Conservation (phyloP, 2,797 vertebrate genomes). For the Zonotrichia albicollis region DNA sequence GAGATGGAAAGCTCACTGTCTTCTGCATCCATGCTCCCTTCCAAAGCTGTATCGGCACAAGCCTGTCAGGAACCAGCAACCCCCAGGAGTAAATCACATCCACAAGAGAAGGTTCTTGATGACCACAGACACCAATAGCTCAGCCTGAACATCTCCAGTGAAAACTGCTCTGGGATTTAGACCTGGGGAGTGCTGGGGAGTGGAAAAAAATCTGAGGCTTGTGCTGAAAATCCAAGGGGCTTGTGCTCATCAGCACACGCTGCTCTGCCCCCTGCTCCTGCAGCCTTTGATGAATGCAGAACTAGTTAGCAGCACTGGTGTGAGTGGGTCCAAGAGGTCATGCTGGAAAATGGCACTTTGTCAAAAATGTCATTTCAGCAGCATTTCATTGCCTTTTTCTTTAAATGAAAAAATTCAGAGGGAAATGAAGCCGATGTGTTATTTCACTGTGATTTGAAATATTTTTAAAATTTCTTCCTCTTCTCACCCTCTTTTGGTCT, state of each 20-base stretch:
- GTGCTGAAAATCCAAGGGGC: not conserved
- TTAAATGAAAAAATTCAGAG: slow-evolving; percentile 49
- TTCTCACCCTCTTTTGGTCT: not conserved
- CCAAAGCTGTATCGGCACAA: not conserved
- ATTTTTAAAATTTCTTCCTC: not conserved
- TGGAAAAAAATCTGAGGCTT: not conserved
- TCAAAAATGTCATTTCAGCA: slow-evolving; percentile 59
- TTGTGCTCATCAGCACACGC: not conserved
- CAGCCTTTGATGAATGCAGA: slow-evolving; percentile 11
- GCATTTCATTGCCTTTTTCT: slow-evolving; percentile 20
- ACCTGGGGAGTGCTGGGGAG: rapidly evolving
- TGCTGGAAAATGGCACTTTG: slow-evolving; percentile 60
- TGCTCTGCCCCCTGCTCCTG: not conserved
- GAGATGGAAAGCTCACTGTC: not conserved
- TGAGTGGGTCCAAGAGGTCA: slow-evolving; percentile 47
- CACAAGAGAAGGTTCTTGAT: not conserved
- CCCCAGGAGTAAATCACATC: not conserved
- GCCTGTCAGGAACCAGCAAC: not conserved
- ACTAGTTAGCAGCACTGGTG: slow-evolving; percentile 60
- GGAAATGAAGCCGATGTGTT: slow-evolving; percentile 7
- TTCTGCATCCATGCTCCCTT: not conserved
- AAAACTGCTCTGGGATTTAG: not conserved
- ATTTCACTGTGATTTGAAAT: not conserved
- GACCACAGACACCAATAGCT: not conserved
- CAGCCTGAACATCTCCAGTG: not conserved